These are phyloP conservation scores for Xestia rhomboidea DNA, from an alignment of 2,888 invertebrate genomes.

Conservation along the genomic window DNA sequence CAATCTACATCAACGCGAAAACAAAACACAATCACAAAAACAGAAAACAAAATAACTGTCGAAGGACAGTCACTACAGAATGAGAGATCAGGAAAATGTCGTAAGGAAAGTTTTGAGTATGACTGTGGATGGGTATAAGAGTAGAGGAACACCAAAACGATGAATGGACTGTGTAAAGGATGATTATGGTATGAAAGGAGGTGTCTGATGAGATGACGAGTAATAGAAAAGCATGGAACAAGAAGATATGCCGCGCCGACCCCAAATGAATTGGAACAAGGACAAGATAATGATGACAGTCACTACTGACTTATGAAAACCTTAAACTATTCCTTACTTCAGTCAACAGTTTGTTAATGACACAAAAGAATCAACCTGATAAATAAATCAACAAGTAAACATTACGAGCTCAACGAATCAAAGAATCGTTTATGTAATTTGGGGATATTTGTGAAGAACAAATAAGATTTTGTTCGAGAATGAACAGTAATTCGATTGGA, in stretches of 20 bases:
- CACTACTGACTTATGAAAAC: neutral
- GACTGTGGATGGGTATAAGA: too few relatives aligned
- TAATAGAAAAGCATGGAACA: too few relatives aligned
- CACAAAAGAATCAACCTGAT: slow-evolving; percentile 33
- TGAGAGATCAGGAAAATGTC: too few relatives aligned
- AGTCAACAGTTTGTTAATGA: slow-evolving; percentile 1
- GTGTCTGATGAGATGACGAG: too few relatives aligned
- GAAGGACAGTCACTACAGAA: too few relatives aligned
- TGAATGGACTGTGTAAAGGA: too few relatives aligned
- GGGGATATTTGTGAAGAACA: slow-evolving; percentile 44
- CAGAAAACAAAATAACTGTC: neutral
- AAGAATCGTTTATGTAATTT: slow-evolving; percentile 59
- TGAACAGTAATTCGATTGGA: slow-evolving; percentile 56
- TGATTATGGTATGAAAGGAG: too few relatives aligned
- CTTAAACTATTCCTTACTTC: slow-evolving; percentile 4
- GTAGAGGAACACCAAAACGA: too few relatives aligned
- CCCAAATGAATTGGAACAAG: too few relatives aligned
- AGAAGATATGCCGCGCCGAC: too few relatives aligned
- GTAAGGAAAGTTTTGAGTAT: too few relatives aligned
- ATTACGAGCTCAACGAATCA: slow-evolving; percentile 37
- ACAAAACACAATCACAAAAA: neutral
- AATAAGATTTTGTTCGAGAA: slow-evolving; percentile 46
- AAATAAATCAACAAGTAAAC: slow-evolving; percentile 30
- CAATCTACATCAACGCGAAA: neutral
- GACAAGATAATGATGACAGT: too few relatives aligned